These are phyloP conservation scores for Erebia epiphron DNA, from an alignment of 2,888 invertebrate species.

Conservation along the genomic window DNA sequence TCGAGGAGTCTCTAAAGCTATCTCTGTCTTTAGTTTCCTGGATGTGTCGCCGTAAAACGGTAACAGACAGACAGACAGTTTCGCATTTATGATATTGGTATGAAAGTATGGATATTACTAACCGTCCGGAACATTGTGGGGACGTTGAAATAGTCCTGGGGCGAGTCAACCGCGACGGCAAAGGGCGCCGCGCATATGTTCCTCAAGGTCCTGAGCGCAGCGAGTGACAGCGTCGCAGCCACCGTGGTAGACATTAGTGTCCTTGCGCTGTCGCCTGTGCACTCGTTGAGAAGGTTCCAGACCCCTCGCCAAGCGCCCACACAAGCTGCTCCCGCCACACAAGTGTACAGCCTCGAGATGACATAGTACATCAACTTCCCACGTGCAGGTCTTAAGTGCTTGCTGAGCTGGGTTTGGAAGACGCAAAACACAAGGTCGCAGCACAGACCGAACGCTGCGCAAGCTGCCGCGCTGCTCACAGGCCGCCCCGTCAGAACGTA, in stretches of 20 bases:
- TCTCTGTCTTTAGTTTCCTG: too few species aligned
- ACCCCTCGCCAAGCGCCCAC: constrained; percentile 95
- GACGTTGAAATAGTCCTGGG: constrained; percentile 91
- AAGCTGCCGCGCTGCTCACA: constrained; percentile 85
- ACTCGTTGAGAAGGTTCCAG: constrained; percentile 89
- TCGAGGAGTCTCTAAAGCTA: too few species aligned
- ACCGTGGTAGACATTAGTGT: constrained; percentile 85
- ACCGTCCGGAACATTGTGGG: constrained; percentile 94
- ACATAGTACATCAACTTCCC: constrained; percentile 87
- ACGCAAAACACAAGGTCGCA: constrained; percentile 88
- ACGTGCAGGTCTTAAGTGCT: constrained; percentile 84
- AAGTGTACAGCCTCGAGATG: constrained; percentile 88
- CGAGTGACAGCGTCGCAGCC: constrained; percentile 86
- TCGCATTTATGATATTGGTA: too few species aligned
- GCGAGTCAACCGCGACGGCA: constrained; percentile 88
- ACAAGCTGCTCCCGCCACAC: constrained; percentile 89
- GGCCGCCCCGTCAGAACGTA: constrained; percentile 86
- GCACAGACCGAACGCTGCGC: constrained; percentile 86
- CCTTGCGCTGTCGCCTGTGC: constrained; percentile 84
- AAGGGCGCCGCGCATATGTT: constrained; percentile 94
- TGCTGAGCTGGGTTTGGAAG: constrained; percentile 84
- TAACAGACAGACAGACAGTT: too few species aligned
- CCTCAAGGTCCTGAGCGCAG: constrained; percentile 86
- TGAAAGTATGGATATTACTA: background rate
- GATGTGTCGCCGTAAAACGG: too few species aligned